Evolutionary conservation across 92 coral and sea anemone genomes (phyloP).

Genomic region (Chrysogorgia sp.): DNA sequence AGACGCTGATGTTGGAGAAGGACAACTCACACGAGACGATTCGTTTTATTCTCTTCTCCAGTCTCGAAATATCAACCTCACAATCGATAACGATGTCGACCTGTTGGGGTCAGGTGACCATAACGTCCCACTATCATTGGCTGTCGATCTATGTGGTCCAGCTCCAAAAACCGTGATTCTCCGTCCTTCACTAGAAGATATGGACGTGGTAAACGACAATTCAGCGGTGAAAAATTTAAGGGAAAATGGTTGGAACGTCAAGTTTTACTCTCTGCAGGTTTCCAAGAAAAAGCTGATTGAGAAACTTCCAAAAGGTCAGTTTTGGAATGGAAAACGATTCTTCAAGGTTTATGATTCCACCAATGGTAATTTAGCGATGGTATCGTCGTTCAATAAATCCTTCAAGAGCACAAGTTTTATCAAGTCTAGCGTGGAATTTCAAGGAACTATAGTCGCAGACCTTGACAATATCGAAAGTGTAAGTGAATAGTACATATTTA

Average conservation of each 20-base stretch:
- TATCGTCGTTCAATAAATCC: slow-evolving; percentile 5
- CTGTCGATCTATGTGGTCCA: slow-evolving; percentile 58
- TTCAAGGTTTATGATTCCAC: not conserved
- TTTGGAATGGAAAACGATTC: slow-evolving; percentile 9
- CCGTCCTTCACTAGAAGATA: not conserved
- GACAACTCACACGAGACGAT: slow-evolving; percentile 47
- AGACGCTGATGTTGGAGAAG: slow-evolving; percentile 41
- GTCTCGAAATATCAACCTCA: slow-evolving; percentile 49
- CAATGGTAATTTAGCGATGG: slow-evolving; percentile 10
- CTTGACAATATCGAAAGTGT: slow-evolving; percentile 4
- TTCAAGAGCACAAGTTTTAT: not conserved
- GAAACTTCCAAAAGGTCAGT: not conserved
- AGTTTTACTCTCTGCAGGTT: slow-evolving; percentile 8
- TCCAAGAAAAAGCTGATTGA: slow-evolving; percentile 5
- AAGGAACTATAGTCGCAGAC: slow-evolving; percentile 19
- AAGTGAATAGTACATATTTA: not conserved
- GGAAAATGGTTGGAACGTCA: slow-evolving; percentile 14
- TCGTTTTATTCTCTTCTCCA: slow-evolving; percentile 61
- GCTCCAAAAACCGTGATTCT: slow-evolving; percentile 24
- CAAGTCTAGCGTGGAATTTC: not conserved
- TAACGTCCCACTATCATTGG: slow-evolving; percentile 45
- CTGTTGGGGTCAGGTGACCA: slow-evolving; percentile 45
- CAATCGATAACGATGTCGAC: slow-evolving; percentile 45
- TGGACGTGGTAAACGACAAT: not conserved
- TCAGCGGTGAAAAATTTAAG: not conserved